Evolutionary conservation across 2,113 vertebrate species (phyloP).

Genomic region (Paramormyrops kingsleyae): DNA sequence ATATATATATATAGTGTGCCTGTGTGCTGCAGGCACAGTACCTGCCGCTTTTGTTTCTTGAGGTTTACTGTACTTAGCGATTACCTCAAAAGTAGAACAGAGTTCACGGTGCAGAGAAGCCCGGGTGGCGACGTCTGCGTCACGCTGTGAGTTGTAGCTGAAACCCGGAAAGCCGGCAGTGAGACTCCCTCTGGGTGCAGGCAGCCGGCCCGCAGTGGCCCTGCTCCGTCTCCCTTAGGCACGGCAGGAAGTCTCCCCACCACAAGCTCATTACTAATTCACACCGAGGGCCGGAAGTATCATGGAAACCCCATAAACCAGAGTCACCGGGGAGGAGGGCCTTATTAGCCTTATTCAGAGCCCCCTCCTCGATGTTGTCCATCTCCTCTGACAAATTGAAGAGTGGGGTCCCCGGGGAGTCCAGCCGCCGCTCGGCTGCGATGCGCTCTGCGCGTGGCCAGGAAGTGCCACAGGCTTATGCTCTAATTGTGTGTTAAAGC

Average conservation of each 20-base stretch:
- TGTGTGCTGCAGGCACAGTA: no score
- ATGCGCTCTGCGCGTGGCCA: neutral
- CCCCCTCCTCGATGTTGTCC: conserved; percentile 21
- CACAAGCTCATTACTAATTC: conserved; percentile 37
- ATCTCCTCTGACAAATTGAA: conserved; percentile 17
- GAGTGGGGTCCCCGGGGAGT: neutral
- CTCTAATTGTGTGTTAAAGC: neutral
- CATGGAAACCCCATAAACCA: conserved; percentile 33
- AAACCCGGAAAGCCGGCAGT: neutral
- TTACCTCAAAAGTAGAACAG: neutral
- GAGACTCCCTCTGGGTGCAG: neutral
- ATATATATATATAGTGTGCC: no score
- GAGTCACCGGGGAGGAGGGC: conserved; percentile 38
- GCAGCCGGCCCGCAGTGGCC: neutral
- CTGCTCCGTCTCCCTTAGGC: conserved; percentile 13
- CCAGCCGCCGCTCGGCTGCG: no score
- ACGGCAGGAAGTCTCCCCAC: conserved; percentile 19
- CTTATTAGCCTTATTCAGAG: conserved; percentile 34
- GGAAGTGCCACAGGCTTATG: neutral
- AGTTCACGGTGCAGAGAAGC: neutral
- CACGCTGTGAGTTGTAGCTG: neutral
- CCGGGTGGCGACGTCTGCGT: neutral
- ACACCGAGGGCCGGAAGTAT: conserved; percentile 39
- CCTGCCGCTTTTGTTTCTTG: neutral
- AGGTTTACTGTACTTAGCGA: neutral